Evolutionary conservation across 2,113 vertebrate genomes (phyloP).

Genomic region (Candoia aspera): DNA sequence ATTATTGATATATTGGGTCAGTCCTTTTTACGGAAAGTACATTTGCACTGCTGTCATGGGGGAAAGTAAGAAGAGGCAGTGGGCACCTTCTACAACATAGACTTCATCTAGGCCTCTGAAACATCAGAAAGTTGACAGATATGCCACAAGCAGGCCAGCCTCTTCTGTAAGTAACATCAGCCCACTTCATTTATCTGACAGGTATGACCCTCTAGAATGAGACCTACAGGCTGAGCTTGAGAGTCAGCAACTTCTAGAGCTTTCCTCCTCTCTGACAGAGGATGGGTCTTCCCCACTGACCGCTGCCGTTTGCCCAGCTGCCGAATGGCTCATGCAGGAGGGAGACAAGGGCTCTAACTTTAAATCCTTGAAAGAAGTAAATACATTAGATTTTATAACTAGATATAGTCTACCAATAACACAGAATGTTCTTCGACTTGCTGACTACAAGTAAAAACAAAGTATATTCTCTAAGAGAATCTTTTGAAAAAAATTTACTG

Average conservation of each 20-base stretch:
- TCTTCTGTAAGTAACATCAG: background rate
- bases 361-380: background rate
- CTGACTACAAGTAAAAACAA: no score
- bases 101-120: background rate
- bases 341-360: background rate
- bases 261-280: background rate
- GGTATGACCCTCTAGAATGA: background rate
- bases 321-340: background rate
- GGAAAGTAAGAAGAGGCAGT: background rate
- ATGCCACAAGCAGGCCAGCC: background rate
- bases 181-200: background rate
- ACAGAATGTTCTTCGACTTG: background rate
- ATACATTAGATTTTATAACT: background rate
- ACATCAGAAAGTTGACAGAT: background rate
- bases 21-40: background rate
- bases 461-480: no score
- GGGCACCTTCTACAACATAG: background rate
- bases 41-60: background rate
- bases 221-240: background rate
- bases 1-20: background rate
- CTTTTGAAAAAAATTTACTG: no score
- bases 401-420: background rate
- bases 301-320: background rate
- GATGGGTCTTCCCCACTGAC: background rate
- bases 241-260: background rate